These are phyloP conservation scores for Tupaia chinensis DNA, from an alignment of 2,113 vertebrate species.

Conservation along the genomic window DNA sequence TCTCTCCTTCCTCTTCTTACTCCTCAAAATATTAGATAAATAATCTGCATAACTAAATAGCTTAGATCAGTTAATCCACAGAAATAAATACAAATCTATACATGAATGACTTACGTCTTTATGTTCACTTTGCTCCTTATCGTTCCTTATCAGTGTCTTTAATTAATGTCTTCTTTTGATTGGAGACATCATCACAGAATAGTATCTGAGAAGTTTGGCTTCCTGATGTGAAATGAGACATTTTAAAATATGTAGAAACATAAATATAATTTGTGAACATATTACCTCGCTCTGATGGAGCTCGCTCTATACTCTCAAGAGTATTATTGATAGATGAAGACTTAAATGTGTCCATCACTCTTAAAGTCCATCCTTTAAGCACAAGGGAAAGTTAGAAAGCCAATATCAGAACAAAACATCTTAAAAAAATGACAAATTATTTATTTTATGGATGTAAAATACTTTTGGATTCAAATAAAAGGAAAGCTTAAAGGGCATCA, in stretches of 20 bases:
- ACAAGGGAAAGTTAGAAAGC: constrained; percentile 61
- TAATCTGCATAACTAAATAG: constrained; percentile 48
- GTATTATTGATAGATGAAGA: constrained; percentile 53
- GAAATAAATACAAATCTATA: constrained; percentile 59
- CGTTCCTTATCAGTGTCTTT: constrained; percentile 35
- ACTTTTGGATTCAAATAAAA: constrained; percentile 56
- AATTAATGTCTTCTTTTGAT: constrained; percentile 63
- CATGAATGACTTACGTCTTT: constrained; percentile 32
- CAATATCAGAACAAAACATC: constrained; percentile 53
- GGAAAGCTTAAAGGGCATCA: neutral
- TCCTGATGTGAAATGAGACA: constrained; percentile 56
- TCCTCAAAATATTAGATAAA: neutral
- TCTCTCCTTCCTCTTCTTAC: neutral
- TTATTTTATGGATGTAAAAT: constrained; percentile 62
- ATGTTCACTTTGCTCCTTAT: constrained; percentile 56
- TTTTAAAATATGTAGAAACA: constrained; percentile 62
- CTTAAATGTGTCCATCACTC: constrained; percentile 8
- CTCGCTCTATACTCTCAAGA: constrained; percentile 1
- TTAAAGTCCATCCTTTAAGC: constrained; percentile 56
- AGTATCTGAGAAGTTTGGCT: constrained; percentile 25
- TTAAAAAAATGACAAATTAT: constrained; percentile 47
- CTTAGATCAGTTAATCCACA: constrained; percentile 44
- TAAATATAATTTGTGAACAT: constrained; percentile 63
- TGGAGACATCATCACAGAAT: constrained; percentile 21
- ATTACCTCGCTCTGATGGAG: neutral